Evolutionary conservation across 2,797 vertebrate genomes (phyloP).

Genomic region (Leptoclinus maculatus): DNA sequence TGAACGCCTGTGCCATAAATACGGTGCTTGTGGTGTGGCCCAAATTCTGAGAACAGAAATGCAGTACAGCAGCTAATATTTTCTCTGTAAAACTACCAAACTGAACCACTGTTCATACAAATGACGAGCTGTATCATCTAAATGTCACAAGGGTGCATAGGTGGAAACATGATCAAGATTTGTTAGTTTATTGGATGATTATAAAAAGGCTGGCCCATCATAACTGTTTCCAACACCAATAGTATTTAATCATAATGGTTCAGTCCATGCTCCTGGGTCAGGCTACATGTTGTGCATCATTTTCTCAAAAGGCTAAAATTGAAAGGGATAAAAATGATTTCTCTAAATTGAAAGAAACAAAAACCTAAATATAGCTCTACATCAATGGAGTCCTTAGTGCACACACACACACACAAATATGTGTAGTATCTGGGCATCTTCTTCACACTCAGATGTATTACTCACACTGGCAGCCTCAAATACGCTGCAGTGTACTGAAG

Average conservation of each 20-base stretch:
- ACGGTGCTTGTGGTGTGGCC: neutral
- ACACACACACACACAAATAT: neutral
- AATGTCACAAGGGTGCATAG: neutral
- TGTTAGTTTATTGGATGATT: neutral
- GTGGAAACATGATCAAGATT: neutral
- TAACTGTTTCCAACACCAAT: neutral
- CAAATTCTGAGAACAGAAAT: slow-evolving; percentile 11
- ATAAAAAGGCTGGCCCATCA: neutral
- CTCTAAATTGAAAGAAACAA: neutral
- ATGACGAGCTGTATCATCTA: neutral
- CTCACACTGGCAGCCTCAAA: slow-evolving; percentile 73
- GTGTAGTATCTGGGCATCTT: slow-evolving; percentile 1
- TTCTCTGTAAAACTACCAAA: neutral
- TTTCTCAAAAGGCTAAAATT: neutral
- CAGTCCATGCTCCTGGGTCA: neutral
- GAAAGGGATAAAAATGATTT: neutral
- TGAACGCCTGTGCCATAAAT: slow-evolving; percentile 8
- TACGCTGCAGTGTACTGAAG: slow-evolving; percentile 61
- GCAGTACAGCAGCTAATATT: neutral
- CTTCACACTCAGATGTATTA: slow-evolving; percentile 49
- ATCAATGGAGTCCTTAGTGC: neutral
- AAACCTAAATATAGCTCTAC: neutral
- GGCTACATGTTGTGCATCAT: neutral
- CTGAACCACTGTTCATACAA: neutral
- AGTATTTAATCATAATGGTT: neutral